These are phyloP conservation scores for Falco novaeseelandiae DNA, from an alignment of 2,797 vertebrate genomes.

Conservation along the genomic window DNA sequence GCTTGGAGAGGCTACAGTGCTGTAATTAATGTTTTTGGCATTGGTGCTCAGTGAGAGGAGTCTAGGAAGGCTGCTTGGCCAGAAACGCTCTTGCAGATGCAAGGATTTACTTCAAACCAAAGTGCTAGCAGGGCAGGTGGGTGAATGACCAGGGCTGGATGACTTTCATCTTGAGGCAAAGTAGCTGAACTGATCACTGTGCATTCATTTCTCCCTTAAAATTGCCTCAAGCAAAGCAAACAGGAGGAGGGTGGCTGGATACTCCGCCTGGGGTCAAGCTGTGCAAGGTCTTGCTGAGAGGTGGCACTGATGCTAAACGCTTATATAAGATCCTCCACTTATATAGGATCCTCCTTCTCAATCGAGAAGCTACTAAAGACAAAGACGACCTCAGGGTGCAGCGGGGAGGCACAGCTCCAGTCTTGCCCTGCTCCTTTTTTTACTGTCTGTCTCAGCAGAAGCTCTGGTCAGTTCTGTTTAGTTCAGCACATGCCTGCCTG, in stretches of 20 bases:
- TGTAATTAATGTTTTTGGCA: background rate
- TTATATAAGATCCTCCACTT: accelerated
- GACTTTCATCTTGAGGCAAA: background rate
- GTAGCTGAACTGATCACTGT: background rate
- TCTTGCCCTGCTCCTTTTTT: background rate
- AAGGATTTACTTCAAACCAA: background rate
- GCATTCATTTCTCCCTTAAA: background rate
- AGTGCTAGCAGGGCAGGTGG: background rate
- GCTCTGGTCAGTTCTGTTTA: background rate
- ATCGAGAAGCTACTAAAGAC: background rate
- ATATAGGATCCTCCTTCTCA: background rate
- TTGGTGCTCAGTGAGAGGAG: background rate
- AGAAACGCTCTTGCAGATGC: background rate
- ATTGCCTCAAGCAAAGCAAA: background rate
- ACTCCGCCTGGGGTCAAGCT: background rate
- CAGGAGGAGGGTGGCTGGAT: background rate
- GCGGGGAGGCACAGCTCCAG: accelerated
- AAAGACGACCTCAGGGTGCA: background rate
- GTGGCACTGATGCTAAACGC: accelerated
- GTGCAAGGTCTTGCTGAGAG: background rate
- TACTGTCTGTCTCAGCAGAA: background rate
- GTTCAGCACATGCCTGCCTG: background rate
- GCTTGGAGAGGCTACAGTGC: background rate
- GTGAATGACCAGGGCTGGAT: background rate
- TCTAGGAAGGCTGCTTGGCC: background rate